Conservation (phyloP, 2,888 invertebrate genomes). For the Dascillus cervinus region DNA sequence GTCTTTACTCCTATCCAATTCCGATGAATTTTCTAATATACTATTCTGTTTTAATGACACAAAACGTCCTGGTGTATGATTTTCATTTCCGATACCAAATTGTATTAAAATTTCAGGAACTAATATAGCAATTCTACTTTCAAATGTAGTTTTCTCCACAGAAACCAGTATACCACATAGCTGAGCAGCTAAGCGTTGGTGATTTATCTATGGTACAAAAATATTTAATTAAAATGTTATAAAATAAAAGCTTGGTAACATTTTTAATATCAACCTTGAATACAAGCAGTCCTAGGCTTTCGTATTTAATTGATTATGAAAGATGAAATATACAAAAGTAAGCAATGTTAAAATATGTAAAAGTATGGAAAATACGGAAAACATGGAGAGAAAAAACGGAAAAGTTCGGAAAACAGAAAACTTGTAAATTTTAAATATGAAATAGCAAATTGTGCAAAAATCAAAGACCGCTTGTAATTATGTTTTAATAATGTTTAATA, state of each 20-base stretch:
- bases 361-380: no score
- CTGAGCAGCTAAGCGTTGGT: slow-evolving; percentile 70
- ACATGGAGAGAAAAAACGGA: slow-evolving; percentile 8
- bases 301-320: no score
- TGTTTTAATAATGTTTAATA: no score
- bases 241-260: no score
- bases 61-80: slow-evolving; percentile 48
- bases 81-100: slow-evolving; percentile 27
- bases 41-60: slow-evolving; percentile 46
- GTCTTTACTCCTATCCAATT: slow-evolving; percentile 57
- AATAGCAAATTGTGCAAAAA: no score
- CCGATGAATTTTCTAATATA: slow-evolving; percentile 39
- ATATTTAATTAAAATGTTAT: slow-evolving; percentile 5
- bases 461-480: no score
- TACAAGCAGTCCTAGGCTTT: no score
- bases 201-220: slow-evolving; percentile 51
- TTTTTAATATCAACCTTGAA: no score
- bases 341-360: no score
- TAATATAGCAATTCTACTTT: slow-evolving; percentile 52
- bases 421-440: slow-evolving; percentile 3
- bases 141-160: slow-evolving; percentile 66
- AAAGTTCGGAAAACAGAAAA: slow-evolving; percentile 5
- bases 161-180: slow-evolving; percentile 72
- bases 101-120: slow-evolving; percentile 49
- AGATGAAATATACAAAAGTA: no score